phyloP scores from a whole-genome alignment of 2,888 invertebrate species.

The Pheosia tremula region DNA sequence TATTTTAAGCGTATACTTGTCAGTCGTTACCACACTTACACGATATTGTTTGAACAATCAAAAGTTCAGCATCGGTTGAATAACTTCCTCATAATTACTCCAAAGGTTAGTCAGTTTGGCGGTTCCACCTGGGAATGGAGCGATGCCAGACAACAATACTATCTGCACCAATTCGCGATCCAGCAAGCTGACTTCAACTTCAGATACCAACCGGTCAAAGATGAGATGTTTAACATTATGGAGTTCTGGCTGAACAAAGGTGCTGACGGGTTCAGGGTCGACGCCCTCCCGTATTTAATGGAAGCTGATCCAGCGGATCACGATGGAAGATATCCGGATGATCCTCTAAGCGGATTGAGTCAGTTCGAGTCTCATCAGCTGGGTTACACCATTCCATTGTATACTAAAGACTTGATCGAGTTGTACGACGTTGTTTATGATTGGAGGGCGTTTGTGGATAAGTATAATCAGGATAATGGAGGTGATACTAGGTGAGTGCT shows the following conservation, averaged over 20 bases:
- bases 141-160: constrained; percentile 85
- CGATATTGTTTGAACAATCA: too few relatives aligned
- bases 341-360: constrained; percentile 73
- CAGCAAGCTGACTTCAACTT: constrained; percentile 89
- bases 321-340: constrained; percentile 72
- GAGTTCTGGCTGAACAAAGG: constrained; percentile 90
- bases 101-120: constrained; percentile 82
- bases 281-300: constrained; percentile 85
- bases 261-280: constrained; percentile 90
- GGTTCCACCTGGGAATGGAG: constrained; percentile 89
- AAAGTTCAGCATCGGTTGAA: too few relatives aligned
- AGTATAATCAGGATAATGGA: constrained; percentile 65
- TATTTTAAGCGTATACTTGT: too few relatives aligned
- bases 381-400: constrained; percentile 84
- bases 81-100: neutral
- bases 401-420: constrained; percentile 86
- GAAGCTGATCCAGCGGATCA: constrained; percentile 77
- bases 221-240: constrained; percentile 85
- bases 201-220: constrained; percentile 81
- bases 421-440: constrained; percentile 82
- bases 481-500: constrained; percentile 69
- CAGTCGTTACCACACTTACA: too few relatives aligned
- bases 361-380: constrained; percentile 79
- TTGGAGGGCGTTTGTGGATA: constrained; percentile 84
- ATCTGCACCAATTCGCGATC: constrained; percentile 87